Percentiles rank a stretch among this genome's conserved stretches.
phyloP scores from a whole-genome alignment of 2,888 invertebrate species.

The Diogma glabrata region DNA sequence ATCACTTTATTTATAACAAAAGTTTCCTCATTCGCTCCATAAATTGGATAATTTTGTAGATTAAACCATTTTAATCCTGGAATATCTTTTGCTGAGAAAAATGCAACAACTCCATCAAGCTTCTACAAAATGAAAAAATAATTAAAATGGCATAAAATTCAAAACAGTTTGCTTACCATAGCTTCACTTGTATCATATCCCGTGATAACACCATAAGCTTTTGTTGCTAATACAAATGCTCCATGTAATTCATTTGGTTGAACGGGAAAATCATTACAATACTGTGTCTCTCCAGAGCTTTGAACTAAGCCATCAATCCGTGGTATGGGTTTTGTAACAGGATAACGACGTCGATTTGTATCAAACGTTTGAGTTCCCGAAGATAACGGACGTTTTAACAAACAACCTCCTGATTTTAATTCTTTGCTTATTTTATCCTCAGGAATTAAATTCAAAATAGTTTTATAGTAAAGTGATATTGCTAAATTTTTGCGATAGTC shows the following conservation, averaged over 20 bases:
- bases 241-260: slow-evolving; percentile 41
- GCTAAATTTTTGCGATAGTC: slow-evolving; percentile 50
- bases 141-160: too few relatives aligned
- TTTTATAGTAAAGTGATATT: slow-evolving; percentile 50
- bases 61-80: slow-evolving; percentile 48
- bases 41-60: slow-evolving; percentile 19
- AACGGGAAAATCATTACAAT: slow-evolving; percentile 34
- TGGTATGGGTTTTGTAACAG: slow-evolving; percentile 48
- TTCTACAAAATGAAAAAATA: too few relatives aligned
- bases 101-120: slow-evolving; percentile 50
- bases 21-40: slow-evolving; percentile 17
- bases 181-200: slow-evolving; percentile 53
- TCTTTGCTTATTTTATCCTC: slow-evolving; percentile 27
- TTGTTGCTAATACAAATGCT: slow-evolving; percentile 52
- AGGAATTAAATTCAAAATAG: slow-evolving; percentile 35
- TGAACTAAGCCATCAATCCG: slow-evolving; percentile 49
- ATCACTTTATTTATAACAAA: slow-evolving; percentile 17
- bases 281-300: slow-evolving; percentile 39
- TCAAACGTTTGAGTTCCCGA: slow-evolving; percentile 50
- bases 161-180: too few relatives aligned
- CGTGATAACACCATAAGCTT: slow-evolving; percentile 45
- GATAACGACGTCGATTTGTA: slow-evolving; percentile 47
- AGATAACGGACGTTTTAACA: slow-evolving; percentile 50
- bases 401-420: slow-evolving; percentile 38
- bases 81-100: slow-evolving; percentile 50